Conservation (phyloP, 1,140 invertebrate genomes). For the Drosophila oshimai region DNA sequence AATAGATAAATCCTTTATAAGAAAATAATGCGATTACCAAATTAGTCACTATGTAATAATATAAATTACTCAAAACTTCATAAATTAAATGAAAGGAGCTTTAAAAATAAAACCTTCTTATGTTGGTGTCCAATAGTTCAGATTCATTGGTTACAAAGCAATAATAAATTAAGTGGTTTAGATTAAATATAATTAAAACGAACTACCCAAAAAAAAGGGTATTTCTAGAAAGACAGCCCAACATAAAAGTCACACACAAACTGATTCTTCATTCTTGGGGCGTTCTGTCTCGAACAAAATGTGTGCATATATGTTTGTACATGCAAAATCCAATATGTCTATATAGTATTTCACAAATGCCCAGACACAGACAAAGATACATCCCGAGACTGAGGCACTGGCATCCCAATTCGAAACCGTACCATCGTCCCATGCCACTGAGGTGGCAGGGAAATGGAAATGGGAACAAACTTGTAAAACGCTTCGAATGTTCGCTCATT, state of each 20-base stretch:
- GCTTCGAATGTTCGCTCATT: conserved; percentile 81
- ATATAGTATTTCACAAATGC: conserved; percentile 74
- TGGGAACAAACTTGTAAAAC: conserved; percentile 82
- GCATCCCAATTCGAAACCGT: conserved; percentile 4
- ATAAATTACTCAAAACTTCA: too few relatives aligned
- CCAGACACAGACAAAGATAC: conserved; percentile 41
- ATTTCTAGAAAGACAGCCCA: conserved; percentile 16
- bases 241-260: conserved; percentile 24
- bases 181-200: too few relatives aligned
- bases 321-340: conserved; percentile 79
- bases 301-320: conserved; percentile 27
- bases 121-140: too few relatives aligned
- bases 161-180: too few relatives aligned
- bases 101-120: too few relatives aligned
- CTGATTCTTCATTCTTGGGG: conserved; percentile 39
- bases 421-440: conserved; percentile 28
- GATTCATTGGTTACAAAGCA: too few relatives aligned
- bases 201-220: conserved; percentile 5
- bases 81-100: too few relatives aligned
- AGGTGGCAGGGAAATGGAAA: conserved; percentile 66
- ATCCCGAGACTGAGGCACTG: background rate
- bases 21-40: too few relatives aligned
- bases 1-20: too few relatives aligned
- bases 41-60: too few relatives aligned
- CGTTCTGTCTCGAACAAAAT: conserved; percentile 23